phyloP scores from a whole-genome alignment of 2,113 vertebrate species.

The Jacana jacana region DNA sequence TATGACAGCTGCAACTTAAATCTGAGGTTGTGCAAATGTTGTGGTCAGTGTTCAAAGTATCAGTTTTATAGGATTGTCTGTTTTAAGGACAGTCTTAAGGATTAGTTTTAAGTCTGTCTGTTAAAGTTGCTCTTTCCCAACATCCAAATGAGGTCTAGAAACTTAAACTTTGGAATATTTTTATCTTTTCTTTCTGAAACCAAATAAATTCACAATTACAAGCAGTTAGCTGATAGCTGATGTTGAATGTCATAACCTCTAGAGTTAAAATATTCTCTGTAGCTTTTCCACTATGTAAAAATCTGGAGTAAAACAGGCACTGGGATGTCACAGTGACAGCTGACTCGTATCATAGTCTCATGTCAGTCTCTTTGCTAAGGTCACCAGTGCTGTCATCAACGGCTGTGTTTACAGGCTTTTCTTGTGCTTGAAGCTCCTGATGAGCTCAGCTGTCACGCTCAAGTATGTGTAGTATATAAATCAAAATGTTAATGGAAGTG shows the following conservation, averaged over 20 bases:
- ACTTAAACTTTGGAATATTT: not conserved
- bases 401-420: not conserved
- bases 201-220: not conserved
- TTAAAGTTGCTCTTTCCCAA: not conserved
- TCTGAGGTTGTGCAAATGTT: not conserved
- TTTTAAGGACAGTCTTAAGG: not conserved
- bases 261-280: not conserved
- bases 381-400: not conserved
- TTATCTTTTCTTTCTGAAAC: not conserved
- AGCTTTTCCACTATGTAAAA: not conserved
- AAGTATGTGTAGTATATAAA: not conserved
- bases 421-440: not conserved
- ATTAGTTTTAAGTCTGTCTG: not conserved
- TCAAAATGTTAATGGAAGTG: not conserved
- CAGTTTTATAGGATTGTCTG: not conserved
- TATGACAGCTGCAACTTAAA: not conserved
- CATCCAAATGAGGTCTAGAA: not conserved
- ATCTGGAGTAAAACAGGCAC: not conserved
- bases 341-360: not conserved
- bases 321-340: not conserved
- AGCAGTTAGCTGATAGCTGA: not conserved
- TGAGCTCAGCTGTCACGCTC: not conserved
- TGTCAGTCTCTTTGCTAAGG: not conserved
- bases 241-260: not conserved
- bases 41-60: not conserved